Percentiles rank a stretch among this genome's conserved stretches.
phyloP scores from a whole-genome alignment of 2,888 invertebrate species.

The Salticus scenicus region DNA sequence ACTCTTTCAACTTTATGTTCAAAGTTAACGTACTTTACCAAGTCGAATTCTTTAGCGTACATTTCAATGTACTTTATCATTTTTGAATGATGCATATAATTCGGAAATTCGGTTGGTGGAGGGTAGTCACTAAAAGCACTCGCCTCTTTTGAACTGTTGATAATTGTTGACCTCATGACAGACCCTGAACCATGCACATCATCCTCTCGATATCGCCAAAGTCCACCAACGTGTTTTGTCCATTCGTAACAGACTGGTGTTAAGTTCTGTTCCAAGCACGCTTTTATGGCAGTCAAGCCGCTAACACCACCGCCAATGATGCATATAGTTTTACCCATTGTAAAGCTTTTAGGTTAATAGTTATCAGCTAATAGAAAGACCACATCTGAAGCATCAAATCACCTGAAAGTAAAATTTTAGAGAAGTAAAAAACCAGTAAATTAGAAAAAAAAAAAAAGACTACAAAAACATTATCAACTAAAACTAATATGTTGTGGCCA shows the following conservation, averaged over 20 bases:
- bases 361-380: too few species aligned
- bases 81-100: slow-evolving; percentile 75
- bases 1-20: slow-evolving; percentile 68
- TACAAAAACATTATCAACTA: too few species aligned
- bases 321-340: slow-evolving; percentile 66
- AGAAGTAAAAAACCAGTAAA: too few species aligned
- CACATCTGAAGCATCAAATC: too few species aligned
- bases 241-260: slow-evolving; percentile 75
- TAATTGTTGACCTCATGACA: slow-evolving; percentile 75
- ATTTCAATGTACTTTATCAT: slow-evolving; percentile 75
- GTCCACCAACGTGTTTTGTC: slow-evolving; percentile 74
- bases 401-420: too few species aligned
- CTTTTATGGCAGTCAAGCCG: slow-evolving; percentile 76
- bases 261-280: slow-evolving; percentile 75
- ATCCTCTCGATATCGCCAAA: slow-evolving; percentile 74
- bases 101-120: slow-evolving; percentile 74
- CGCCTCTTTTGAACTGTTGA: slow-evolving; percentile 76
- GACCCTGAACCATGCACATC: slow-evolving; percentile 73
- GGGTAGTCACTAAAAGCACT: slow-evolving; percentile 76
- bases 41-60: slow-evolving; percentile 74
- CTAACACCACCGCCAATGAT: slow-evolving; percentile 77
- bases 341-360: too few species aligned
- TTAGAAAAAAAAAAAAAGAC: too few species aligned
- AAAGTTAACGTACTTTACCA: slow-evolving; percentile 74
- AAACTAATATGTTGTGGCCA: too few species aligned